Evolutionary conservation across 2,797 vertebrate species (phyloP), one percentile per base, ranked within the genome.

Genomic region (Rhynchonycteris naso): DNA sequence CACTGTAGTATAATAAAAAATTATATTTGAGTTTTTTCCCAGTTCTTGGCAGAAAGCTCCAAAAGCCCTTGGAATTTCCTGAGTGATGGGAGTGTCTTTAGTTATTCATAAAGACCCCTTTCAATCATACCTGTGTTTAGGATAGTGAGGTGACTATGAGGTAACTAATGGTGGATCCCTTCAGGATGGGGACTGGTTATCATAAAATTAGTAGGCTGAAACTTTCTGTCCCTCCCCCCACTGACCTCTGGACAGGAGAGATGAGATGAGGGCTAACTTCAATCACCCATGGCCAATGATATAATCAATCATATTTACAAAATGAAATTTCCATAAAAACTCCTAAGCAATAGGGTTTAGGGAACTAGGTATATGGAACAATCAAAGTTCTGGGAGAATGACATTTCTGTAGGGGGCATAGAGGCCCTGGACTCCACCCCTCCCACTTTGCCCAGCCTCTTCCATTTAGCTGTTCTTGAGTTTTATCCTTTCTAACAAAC

Each of bases 31-130:
- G 63, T 21, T 30, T 89, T 38, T 76, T 33, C 59, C 18, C 24
- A 19, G 54, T 71, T 93, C 15, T 28, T 65, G 30, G 61, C 81
- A 50, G 14, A 76, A 16, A 66, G 30, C 12, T 68, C 33, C 84
- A 61, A 75, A 93, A 74, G 30, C 15, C 24, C 24, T 61, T 86
- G 30, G 80, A 35, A 86, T 75, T 86, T 86, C 58, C n/a, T 56
- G 16, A 72, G 50, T 54, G 33, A 56, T 12, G 47, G 30, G 28
- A 85, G 3, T 52, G 22, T 91, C 47, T 76, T 69, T 50, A 30
- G 56, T 50, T 80, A 54, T 61, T 81, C 19, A 14, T 63, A 76
- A 22, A 56, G 33, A 93, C 14, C 5, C 24, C 22, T 13, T 80
- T 54, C 61, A 76, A n/a, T 13, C 18, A 56, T n/a, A 71, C 30